Base-by-base conservation (phyloP, 2,797 vertebrate species). In the Notolepis coatsorum region DNA sequence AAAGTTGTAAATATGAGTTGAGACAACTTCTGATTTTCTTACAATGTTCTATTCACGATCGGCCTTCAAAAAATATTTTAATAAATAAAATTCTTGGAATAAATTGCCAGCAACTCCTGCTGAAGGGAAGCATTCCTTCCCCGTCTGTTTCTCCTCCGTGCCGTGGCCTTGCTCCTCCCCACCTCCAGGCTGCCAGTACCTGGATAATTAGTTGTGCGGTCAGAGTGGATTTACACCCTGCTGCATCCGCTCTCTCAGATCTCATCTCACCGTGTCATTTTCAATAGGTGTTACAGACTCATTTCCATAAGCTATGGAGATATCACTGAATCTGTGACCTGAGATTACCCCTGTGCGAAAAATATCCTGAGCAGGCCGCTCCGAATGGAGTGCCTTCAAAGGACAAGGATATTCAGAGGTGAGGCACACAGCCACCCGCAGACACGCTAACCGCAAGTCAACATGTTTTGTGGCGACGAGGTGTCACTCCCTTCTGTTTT, bases 241-340 rank as follows among this genome's bases (percentile, higher is more conserved):
- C 66, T 54, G 62, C 43, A 60, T 78, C 39, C 23, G 48, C 68
- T 71, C 57, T 71, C 57, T 75, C 46, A 37, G 57, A 88, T 75
- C 68, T 79, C 20, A 76, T 73, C 73, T 70, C 55, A 66, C 57
- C 24, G 5, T 48, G 39, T 70, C 65, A 55, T 75, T 74, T 80
- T 73, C 39, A 70, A 50, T 62, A 52, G 37, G 61, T 58, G 52
- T 57, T 28, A 30, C 55, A 57, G 68, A 63, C 43, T 81, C 65
- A 80, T 77, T 79, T 79, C 47, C 65, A 68, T 71, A 48, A 72
- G 38, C 62, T 63, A 58, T 68, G 41, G 68, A 82, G 71, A 74
- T 47, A 57, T 77, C 61, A 61, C 2, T 50, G 38, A 37, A 28
- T 43, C 50, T 39, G 30, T 10, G 5, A 24, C 39, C 38, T 73